phyloP scores from a whole-genome alignment of 2,888 invertebrate species.

The Synergus gifuensis region DNA sequence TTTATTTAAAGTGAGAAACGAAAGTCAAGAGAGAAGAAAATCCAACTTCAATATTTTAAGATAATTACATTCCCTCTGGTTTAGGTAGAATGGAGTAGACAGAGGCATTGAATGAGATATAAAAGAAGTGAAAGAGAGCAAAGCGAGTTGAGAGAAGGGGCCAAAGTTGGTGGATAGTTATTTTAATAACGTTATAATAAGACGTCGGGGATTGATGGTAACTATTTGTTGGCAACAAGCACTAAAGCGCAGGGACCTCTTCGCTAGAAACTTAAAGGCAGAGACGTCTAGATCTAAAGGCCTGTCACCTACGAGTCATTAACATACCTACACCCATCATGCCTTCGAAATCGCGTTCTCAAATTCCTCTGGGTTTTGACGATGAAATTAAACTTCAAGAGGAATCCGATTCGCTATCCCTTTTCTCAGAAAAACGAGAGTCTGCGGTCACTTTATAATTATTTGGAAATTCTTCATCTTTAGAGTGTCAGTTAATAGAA shows the following conservation, averaged over 20 bases:
- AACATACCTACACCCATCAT: slow-evolving; percentile 65
- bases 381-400: slow-evolving; percentile 28
- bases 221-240: slow-evolving; percentile 76
- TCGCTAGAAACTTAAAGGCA: slow-evolving; percentile 51
- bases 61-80: too few relatives aligned
- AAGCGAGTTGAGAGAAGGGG: slow-evolving; percentile 48
- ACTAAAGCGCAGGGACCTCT: slow-evolving; percentile 65
- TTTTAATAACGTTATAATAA: slow-evolving; percentile 78
- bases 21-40: neutral
- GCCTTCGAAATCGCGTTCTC: slow-evolving; percentile 23
- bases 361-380: slow-evolving; percentile 1
- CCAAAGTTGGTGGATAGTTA: slow-evolving; percentile 70
- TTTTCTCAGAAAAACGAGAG: slow-evolving; percentile 13
- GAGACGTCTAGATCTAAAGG: slow-evolving; percentile 74
- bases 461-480: neutral
- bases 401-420: neutral
- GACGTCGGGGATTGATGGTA: slow-evolving; percentile 77
- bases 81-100: too few relatives aligned
- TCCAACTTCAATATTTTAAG: neutral
- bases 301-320: slow-evolving; percentile 76
- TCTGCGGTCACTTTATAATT: neutral
- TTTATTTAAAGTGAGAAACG: neutral
- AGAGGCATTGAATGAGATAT: neutral
- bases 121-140: slow-evolving; percentile 40
- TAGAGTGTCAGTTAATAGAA: neutral